phyloP scores from a whole-genome alignment of 2,888 invertebrate species.

The Trachelus stipa region DNA sequence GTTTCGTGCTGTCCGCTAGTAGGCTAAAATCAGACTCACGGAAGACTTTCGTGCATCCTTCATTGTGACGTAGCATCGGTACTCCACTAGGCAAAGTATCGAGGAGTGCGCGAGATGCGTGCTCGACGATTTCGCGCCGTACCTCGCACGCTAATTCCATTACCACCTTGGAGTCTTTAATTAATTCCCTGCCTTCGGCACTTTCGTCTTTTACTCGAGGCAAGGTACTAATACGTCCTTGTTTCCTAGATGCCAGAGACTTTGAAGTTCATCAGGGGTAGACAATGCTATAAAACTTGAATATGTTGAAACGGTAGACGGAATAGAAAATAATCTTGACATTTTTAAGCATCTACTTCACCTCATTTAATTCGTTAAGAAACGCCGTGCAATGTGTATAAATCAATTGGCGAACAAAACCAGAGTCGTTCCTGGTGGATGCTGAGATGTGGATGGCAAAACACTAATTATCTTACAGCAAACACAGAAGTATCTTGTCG shows the following conservation, averaged over 20 bases:
- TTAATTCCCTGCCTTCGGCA: not conserved
- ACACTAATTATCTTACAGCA: conserved; percentile 61
- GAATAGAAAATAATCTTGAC: not conserved
- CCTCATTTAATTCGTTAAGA: not conserved
- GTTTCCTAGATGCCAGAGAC: not conserved
- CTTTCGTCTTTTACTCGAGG: not conserved
- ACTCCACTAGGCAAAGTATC: not conserved
- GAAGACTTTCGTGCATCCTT: conserved; percentile 13
- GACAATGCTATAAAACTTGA: not conserved
- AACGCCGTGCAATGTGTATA: conserved; percentile 24
- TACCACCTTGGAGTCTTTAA: not conserved
- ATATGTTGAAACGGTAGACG: too few relatives aligned
- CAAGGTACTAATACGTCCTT: not conserved
- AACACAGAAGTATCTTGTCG: conserved; percentile 39
- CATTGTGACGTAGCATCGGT: not conserved
- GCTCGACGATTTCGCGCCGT: not conserved
- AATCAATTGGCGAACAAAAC: conserved; percentile 44
- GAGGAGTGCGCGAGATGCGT: not conserved
- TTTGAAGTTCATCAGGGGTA: not conserved
- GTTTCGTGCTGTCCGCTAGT: conserved; percentile 25
- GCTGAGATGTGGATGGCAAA: conserved; percentile 42
- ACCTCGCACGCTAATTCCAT: not conserved
- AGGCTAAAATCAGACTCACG: conserved; percentile 29
- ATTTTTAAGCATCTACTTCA: not conserved
- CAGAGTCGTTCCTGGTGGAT: conserved; percentile 14